Percentiles rank a stretch among this genome's conserved stretches.
Evolutionary conservation across 92 coral and sea anemone genomes (phyloP).

Genomic region (Bergia sp.): DNA sequence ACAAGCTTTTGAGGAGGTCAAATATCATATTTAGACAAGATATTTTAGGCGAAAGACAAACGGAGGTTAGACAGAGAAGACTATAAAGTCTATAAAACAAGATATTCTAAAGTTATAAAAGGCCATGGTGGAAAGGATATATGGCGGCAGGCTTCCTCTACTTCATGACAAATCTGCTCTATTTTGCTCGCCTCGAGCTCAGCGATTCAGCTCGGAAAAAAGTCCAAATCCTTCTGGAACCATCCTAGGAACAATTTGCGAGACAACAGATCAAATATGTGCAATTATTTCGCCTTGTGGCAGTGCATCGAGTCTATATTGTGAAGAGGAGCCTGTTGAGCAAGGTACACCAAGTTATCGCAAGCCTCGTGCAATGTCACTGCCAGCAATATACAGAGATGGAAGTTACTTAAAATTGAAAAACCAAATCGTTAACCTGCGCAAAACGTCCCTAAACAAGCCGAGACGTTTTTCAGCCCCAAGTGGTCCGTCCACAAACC

Average conservation of each 20-base stretch:
- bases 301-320: conserved; percentile 5
- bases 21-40: not conserved
- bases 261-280: conserved; percentile 46
- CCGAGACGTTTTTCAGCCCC: conserved; percentile 65
- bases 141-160: conserved; percentile 49
- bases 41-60: not conserved
- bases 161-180: conserved; percentile 27
- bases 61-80: not conserved
- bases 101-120: not conserved
- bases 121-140: conserved; percentile 61
- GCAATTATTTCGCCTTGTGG: not conserved
- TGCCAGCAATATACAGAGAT: conserved; percentile 82
- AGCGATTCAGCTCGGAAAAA: conserved; percentile 47
- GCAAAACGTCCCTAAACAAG: conserved; percentile 18
- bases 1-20: not conserved
- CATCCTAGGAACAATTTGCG: conserved; percentile 58
- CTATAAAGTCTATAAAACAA: not conserved
- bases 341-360: conserved; percentile 35
- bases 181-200: conserved; percentile 28
- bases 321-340: conserved; percentile 6
- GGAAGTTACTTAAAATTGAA: conserved; percentile 78
- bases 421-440: conserved; percentile 40
- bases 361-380: conserved; percentile 68
- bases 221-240: conserved; percentile 41
- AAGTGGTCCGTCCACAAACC: conserved; percentile 34